Percentiles rank a stretch among this genome's conserved stretches.
Evolutionary conservation across 2,888 invertebrate species (phyloP).

Genomic region (Acronicta psi): DNA sequence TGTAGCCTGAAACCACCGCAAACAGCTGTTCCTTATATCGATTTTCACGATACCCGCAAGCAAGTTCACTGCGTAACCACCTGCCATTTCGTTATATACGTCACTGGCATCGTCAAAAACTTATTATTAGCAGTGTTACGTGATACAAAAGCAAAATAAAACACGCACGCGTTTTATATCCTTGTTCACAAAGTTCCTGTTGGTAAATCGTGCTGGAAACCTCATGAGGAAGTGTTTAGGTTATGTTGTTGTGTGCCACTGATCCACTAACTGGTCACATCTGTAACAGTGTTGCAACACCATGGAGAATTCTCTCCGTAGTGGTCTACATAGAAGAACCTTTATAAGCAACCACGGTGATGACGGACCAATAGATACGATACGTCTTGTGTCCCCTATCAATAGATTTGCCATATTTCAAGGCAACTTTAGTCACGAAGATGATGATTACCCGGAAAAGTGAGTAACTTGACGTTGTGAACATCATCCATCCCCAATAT

Average conservation of each 20-base stretch:
- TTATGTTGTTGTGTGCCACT: conserved; percentile 67
- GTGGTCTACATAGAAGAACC: conserved; percentile 74
- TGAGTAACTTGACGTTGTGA: conserved; percentile 64
- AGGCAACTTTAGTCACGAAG: conserved; percentile 72
- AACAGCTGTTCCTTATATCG: conserved; percentile 82
- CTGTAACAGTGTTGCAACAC: conserved; percentile 51
- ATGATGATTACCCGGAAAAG: conserved; percentile 75
- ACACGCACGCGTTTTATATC: conserved; percentile 20
- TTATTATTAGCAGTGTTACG: conserved; percentile 46
- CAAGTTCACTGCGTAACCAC: conserved; percentile 76
- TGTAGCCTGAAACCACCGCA: conserved; percentile 25
- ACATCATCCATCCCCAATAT: neutral
- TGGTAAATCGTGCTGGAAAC: conserved; percentile 27
- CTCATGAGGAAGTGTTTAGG: conserved; percentile 54
- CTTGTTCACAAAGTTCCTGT: conserved; percentile 21
- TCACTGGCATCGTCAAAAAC: conserved; percentile 52
- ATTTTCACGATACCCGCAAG: conserved; percentile 74
- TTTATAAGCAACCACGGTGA: conserved; percentile 78
- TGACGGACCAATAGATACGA: conserved; percentile 77
- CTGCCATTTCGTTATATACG: conserved; percentile 60
- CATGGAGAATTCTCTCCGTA: conserved; percentile 70
- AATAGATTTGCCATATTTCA: conserved; percentile 80
- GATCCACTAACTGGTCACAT: conserved; percentile 25
- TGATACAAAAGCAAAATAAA: conserved; percentile 40
- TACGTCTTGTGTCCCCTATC: conserved; percentile 79